phyloP scores from a whole-genome alignment of 2,888 invertebrate genomes.

The Drosophila affinis region DNA sequence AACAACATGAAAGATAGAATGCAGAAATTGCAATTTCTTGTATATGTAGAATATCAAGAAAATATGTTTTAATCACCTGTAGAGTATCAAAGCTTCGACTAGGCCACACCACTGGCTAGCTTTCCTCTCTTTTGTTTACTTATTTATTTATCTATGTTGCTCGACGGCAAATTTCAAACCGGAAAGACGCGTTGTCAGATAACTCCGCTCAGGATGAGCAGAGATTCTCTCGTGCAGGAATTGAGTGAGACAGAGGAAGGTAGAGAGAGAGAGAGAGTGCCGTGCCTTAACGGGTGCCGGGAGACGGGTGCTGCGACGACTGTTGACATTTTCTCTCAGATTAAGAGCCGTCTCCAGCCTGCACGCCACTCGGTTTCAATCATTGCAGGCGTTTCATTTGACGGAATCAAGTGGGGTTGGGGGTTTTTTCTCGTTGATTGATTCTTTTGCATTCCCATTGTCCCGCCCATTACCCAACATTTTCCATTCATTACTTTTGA shows the following conservation, averaged over 20 bases:
- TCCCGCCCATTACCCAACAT: neutral
- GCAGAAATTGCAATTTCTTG: neutral
- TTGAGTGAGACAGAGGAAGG: neutral
- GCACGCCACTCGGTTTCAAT: neutral
- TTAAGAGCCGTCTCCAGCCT: neutral
- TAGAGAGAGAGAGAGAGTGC: neutral
- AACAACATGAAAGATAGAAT: neutral
- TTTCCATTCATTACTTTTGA: neutral
- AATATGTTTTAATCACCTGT: neutral
- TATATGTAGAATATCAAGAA: neutral
- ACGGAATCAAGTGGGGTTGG: neutral
- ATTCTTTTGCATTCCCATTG: neutral
- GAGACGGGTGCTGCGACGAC: neutral
- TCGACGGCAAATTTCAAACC: conserved; percentile 34
- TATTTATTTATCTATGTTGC: conserved; percentile 15
- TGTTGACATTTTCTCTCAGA: conserved; percentile 1
- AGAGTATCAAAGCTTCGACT: neutral
- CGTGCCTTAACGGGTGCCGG: neutral
- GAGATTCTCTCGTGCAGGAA: neutral
- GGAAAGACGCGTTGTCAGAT: conserved; percentile 20
- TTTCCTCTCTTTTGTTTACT: conserved; percentile 13
- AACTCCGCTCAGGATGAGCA: conserved; percentile 9
- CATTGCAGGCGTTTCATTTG: neutral
- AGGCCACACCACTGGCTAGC: neutral
- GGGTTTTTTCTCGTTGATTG: neutral